phyloP scores from a whole-genome alignment of 2,888 invertebrate species.

The Heliothis peltigera region DNA sequence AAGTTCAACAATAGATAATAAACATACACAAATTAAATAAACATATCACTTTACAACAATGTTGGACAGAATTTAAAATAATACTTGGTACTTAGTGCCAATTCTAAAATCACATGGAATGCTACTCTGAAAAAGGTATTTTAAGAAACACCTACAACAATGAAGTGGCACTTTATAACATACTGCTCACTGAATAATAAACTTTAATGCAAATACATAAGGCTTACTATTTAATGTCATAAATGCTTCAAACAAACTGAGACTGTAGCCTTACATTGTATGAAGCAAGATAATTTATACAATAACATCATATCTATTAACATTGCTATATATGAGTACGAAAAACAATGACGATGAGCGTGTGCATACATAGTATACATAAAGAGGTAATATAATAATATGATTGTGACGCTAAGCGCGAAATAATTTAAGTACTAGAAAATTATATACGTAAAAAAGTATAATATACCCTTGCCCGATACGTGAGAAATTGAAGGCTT shows the following conservation, averaged over 20 bases:
- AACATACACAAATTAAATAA: constrained; percentile 47
- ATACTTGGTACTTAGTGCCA: constrained; percentile 37
- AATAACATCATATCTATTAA: constrained; percentile 24
- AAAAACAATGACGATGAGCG: constrained; percentile 30
- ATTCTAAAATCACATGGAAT: constrained; percentile 44
- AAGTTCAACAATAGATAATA: constrained; percentile 50
- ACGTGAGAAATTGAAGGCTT: constrained; percentile 25
- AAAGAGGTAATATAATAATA: constrained; percentile 25
- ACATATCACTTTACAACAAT: constrained; percentile 49
- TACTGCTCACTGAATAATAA: constrained; percentile 28
- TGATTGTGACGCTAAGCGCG: constrained; percentile 28
- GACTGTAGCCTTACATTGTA: constrained; percentile 39
- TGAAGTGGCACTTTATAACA: constrained; percentile 19
- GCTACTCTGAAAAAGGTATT: constrained; percentile 34
- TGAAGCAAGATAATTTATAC: constrained; percentile 32
- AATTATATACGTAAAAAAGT: constrained; percentile 33
- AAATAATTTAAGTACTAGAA: constrained; percentile 22
- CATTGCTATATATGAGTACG: constrained; percentile 7
- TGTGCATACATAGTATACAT: constrained; percentile 57
- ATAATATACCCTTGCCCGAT: constrained; percentile 60
- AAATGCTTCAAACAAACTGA: constrained; percentile 20
- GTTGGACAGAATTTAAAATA: constrained; percentile 37
- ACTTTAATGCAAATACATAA: constrained; percentile 26
- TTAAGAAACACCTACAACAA: constrained; percentile 37
- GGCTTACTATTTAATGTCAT: constrained; percentile 17